A percentile compares a stretch with the other conserved stretches of the same genome.
Conservation (phyloP, 1,140 invertebrate genomes). For the Drosophila athabasca region DNA sequence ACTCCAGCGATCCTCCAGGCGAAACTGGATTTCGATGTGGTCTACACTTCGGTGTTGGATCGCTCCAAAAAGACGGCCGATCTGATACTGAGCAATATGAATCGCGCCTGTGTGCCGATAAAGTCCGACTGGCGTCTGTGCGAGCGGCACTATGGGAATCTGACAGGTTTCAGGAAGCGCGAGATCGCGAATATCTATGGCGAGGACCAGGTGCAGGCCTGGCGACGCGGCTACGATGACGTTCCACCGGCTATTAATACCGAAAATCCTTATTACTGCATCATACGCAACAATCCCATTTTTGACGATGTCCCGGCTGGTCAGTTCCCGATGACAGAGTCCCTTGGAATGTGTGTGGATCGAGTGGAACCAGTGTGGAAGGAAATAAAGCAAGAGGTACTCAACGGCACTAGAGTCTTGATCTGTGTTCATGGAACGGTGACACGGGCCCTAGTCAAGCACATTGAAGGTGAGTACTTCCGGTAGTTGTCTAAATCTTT, state of each 20-base stretch:
- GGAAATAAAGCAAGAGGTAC: slow-evolving; percentile 87
- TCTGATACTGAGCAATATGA: slow-evolving; percentile 86
- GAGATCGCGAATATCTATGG: slow-evolving; percentile 89
- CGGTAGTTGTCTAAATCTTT: too few species aligned
- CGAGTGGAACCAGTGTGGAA: slow-evolving; percentile 88
- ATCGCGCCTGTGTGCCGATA: slow-evolving; percentile 85
- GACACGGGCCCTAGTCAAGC: slow-evolving; percentile 88
- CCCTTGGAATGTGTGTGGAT: slow-evolving; percentile 87
- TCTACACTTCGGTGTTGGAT: slow-evolving; percentile 88
- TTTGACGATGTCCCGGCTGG: slow-evolving; percentile 82
- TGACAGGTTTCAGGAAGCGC: slow-evolving; percentile 89
- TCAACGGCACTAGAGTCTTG: slow-evolving; percentile 86
- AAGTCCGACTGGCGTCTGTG: slow-evolving; percentile 88
- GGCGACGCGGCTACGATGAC: slow-evolving; percentile 88
- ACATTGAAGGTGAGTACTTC: slow-evolving; percentile 85
- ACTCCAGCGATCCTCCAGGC: slow-evolving; percentile 89
- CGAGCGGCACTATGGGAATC: slow-evolving; percentile 89
- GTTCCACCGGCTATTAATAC: slow-evolving; percentile 87
- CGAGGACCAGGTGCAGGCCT: slow-evolving; percentile 87
- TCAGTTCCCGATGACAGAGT: slow-evolving; percentile 87
- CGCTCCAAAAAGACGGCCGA: slow-evolving; percentile 87
- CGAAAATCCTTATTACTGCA: slow-evolving; percentile 85
- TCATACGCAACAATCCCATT: slow-evolving; percentile 85
- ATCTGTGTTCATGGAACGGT: slow-evolving; percentile 90
- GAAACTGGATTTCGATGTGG: slow-evolving; percentile 88